phyloP scores from a whole-genome alignment of 2,888 invertebrate species.

The Phlogophora meticulosa region DNA sequence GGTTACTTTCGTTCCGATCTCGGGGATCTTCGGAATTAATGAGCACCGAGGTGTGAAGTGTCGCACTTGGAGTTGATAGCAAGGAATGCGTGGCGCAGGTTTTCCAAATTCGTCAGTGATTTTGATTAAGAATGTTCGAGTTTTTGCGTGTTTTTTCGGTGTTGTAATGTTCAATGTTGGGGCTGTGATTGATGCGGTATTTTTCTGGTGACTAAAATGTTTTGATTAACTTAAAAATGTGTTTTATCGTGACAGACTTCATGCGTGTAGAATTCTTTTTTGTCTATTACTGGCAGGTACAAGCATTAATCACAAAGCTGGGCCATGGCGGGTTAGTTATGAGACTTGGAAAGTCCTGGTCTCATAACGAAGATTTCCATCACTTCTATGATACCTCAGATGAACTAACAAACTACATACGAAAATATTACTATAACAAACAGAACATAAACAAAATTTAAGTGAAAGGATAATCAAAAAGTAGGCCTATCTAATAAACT shows the following conservation, averaged over 20 bases:
- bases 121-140: conserved; percentile 49
- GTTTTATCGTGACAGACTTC: background rate
- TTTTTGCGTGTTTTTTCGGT: conserved; percentile 11
- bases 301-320: no score
- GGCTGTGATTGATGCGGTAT: conserved; percentile 1
- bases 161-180: conserved; percentile 7
- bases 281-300: no score
- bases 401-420: no score
- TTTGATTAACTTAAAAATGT: background rate
- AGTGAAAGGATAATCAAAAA: conserved; percentile 27
- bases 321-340: no score
- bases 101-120: conserved; percentile 58
- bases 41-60: conserved; percentile 71
- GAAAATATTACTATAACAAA: background rate
- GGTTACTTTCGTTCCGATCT: conserved; percentile 74
- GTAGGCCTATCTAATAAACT: conserved; percentile 13
- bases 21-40: conserved; percentile 75
- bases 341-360: no score
- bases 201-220: background rate
- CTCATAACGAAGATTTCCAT: no score
- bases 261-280: background rate
- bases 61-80: conserved; percentile 46
- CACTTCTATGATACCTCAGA: no score
- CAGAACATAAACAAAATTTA: background rate
- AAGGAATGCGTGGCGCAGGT: conserved; percentile 28